These are phyloP conservation scores for Urocitellus parryii DNA, from an alignment of 2,113 vertebrate genomes.

Conservation along the genomic window DNA sequence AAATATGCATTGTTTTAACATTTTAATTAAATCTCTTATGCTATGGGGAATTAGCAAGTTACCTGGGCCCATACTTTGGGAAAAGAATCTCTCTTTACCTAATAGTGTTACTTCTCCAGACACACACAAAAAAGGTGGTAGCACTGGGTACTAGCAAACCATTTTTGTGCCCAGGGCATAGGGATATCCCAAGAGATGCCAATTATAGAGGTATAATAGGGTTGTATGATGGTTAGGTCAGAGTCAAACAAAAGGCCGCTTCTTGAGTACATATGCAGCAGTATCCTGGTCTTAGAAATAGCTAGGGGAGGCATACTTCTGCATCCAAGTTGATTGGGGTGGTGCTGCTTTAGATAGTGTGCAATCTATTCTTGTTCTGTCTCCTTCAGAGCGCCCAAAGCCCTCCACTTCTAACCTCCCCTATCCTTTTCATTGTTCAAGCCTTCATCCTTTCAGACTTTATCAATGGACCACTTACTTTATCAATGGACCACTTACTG, in stretches of 20 bases:
- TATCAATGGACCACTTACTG: background rate
- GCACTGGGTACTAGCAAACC: background rate
- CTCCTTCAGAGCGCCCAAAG: background rate
- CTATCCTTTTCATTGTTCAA: background rate
- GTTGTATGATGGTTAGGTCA: background rate
- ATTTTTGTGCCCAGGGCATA: background rate
- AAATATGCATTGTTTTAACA: background rate
- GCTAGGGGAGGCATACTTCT: no score
- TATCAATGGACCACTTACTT: background rate
- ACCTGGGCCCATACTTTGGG: background rate
- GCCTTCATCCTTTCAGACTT: background rate
- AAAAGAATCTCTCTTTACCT: background rate
- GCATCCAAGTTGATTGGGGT: rapidly evolving
- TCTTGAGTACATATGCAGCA: background rate
- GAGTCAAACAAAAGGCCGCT: background rate
- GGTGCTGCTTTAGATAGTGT: no score
- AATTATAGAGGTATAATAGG: no score
- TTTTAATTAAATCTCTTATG: background rate
- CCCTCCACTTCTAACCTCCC: background rate
- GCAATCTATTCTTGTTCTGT: background rate
- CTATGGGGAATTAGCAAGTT: background rate
- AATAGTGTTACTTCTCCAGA: background rate
- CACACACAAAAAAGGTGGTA: background rate
- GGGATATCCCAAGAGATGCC: background rate
- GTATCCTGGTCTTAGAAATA: background rate